Base-by-base conservation (phyloP, 2,113 vertebrate species). In the Numida meleagris region DNA sequence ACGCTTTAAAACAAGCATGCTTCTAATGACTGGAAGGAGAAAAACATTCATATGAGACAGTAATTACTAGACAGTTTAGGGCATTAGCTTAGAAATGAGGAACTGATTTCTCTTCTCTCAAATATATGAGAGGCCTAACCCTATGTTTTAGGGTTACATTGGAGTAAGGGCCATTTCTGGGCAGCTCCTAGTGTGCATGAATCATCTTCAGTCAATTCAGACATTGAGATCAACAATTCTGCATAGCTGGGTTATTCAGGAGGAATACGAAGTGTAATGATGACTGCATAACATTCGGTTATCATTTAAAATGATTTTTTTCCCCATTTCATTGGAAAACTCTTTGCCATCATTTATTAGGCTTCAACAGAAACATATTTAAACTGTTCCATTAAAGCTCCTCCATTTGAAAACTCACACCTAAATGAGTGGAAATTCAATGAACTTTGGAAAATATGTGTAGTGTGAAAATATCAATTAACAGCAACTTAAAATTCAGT, bases 151-250 rank as follows among this genome's bases (percentile, higher is more conserved):
- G 14, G 23, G 31, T 8, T 82, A 34, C 12, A 11, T 4, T 59
- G 55, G 42, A 63, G 34, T 6, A 58, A 83, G 29, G 5, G 46
- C 7, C 31, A 7, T 38, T 66, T 83, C 65, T 76, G 61, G 29
- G 33, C 0, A 0, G 10, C 38, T 61, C 36, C 8, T 1, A 1
- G 21, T 2, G 36, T 51, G 14, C 33, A 3, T 15, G 45, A 61
- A 24, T 33, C 67, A 80, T 29, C 20, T 46, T 74, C 3, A 21
- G 34, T 42, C 50, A 43, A 29, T 34, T 43, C 4, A 38, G 40
- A 55, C 19, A 61, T 4, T 38, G 29, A 38, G 10, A 87, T 6
- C 38, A 79, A 21, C 16, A 55, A 1, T 16, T 88, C 59, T 63
- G 81, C 38, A 82, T 61, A 83, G 38, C 23, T 0, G 8, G 19